Base-by-base conservation (phyloP, 2,113 vertebrate genomes). In the Dipodomys ordii region DNA sequence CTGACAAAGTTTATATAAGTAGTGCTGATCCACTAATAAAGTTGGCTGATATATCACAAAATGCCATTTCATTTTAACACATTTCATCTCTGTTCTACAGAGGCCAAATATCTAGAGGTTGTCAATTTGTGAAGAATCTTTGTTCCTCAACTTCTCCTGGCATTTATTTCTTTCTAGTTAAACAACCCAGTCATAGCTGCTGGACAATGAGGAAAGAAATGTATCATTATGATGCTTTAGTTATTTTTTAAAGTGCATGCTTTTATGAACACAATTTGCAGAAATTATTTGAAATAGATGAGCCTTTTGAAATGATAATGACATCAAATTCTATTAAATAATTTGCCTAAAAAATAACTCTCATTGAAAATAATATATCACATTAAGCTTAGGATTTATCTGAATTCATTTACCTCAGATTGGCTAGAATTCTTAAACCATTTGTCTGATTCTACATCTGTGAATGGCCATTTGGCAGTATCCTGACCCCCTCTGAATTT, bases 241-340 rank as follows among this genome's bases (percentile, higher is more conserved):
- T 95, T 93, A 81, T 95, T 73, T 84, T 83, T 90, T 67, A 93
- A 93, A 92, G 57, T 6, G 57, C 49, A 80, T 71, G 80, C 30
- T 78, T 94, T 73, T 77, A 77, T 39, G 62, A 95, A 95, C 22
- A 77, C 7, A 35, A n/a, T 85, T 90, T 96, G 67, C 67, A 97
- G 93, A 90, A 90, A 49, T 95, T 95, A 90, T 87, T 89, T 96
- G 67, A 96, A 93, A 96, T 65, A 83, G 73, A 96, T 79, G 78
- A 95, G 94, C 89, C 39, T 92, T 94, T 97, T 49, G 77, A 95
- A 93, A 85, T 92, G 82, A 78, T 77, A 88, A 94, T 90, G 79
- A 67, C 79, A 87, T 96, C 82, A 49, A 95, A 72, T 90, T 89
- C 83, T 88, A 76, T 53, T 92, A 76, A 82, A 27, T 77, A 74